Evolutionary conservation across 2,888 invertebrate species (phyloP), one percentile per base, ranked within the genome.

Genomic region (Drosophila merina): DNA sequence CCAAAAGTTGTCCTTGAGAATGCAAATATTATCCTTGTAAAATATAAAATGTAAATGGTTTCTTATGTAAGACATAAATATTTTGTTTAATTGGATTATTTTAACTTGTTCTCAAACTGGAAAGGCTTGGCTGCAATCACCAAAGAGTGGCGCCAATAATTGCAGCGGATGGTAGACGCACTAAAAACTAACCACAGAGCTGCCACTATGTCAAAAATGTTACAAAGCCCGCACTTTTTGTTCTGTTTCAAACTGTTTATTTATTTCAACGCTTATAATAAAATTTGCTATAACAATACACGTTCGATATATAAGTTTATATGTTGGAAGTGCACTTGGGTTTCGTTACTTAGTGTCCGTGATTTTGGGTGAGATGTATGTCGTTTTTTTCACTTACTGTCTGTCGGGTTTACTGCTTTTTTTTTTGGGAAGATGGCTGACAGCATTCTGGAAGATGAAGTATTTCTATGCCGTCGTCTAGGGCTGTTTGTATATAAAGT

Each of bases 191-290:
- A 47, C 9, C 10, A 3, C 0, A 4, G 31, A 7, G 12, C 14
- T 3, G 31, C 14, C 26, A 36, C 48, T 5, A 3, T 3, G 1
- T 0, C 0, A 3, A 26, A 31, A n/a, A 9, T 10, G 40, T 40
- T 38, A 28, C 33, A 12, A 40, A 20, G 52, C 12, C 30, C 44
- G 42, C 30, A 0, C 5, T 12, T 28, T 38, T 25, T 1, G 52
- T 31, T 72, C 78, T 70, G 85, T 82, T 75, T 87, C 82, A 83
- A 87, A 83, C 84, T 60, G 72, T 83, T 87, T 87, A 85, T 87
- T 87, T 87, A 85, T 77, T 87, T 85, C 88, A 83, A 83, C 83
- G 86, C 83, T 83, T 87, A 87, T 79, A 70, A 75, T 87, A 72
- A 85, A 86, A 83, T 57, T 82, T 85, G 70, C 77, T 70, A 72